Conservation (phyloP, 1,140 invertebrate genomes). For the Cepaea nemoralis region DNA sequence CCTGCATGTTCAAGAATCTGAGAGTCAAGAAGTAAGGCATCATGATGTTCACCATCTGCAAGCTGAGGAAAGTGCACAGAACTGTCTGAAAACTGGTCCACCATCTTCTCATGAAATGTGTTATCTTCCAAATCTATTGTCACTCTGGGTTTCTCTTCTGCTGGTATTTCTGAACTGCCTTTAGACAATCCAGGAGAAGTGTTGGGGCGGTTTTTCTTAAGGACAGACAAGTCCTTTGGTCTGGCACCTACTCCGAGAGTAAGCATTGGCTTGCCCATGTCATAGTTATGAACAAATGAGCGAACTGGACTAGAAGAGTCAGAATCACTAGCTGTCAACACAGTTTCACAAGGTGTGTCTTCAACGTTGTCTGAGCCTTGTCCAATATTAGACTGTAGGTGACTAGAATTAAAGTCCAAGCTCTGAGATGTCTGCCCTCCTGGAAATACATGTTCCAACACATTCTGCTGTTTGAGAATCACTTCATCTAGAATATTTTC, state of each 20-base stretch:
- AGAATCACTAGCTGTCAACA: not conserved
- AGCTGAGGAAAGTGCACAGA: not conserved
- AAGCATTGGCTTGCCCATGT: not conserved
- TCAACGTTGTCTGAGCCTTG: not conserved
- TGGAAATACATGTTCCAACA: not conserved
- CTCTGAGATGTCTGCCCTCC: not conserved
- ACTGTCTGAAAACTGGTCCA: conserved; percentile 24
- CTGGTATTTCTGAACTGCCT: conserved; percentile 44
- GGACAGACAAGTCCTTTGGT: conserved; percentile 52
- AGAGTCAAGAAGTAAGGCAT: not conserved
- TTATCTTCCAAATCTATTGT: not conserved
- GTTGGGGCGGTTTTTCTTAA: conserved; percentile 54
- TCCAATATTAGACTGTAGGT: not conserved
- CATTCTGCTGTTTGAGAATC: not conserved
- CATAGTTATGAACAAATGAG: not conserved
- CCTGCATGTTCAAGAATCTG: not conserved
- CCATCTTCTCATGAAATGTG: not conserved
- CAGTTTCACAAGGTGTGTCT: not conserved
- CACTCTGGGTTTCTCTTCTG: not conserved
- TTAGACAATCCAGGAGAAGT: conserved; percentile 61
- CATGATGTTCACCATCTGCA: not conserved
- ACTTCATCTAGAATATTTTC: conserved; percentile 27
- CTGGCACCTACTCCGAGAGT: conserved; percentile 50
- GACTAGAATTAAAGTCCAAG: not conserved
- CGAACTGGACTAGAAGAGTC: not conserved